phyloP scores from a whole-genome alignment of 1,140 invertebrate species.

The Drosophila sproati region DNA sequence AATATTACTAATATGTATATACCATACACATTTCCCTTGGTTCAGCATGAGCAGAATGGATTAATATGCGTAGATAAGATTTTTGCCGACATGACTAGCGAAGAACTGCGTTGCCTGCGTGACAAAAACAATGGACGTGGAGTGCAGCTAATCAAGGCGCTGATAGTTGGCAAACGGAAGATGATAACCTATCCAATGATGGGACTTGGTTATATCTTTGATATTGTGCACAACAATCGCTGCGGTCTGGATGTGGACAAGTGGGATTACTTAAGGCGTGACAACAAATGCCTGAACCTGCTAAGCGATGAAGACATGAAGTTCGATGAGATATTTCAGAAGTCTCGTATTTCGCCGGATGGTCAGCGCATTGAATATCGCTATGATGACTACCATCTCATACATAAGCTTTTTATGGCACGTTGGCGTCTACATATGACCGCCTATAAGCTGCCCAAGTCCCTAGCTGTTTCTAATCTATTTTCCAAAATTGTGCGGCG shows the following conservation, averaged over 20 bases:
- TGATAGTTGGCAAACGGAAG: conserved; percentile 62
- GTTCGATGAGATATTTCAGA: conserved; percentile 62
- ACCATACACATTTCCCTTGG: background rate
- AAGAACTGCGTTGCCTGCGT: conserved; percentile 50
- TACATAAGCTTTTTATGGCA: conserved; percentile 64
- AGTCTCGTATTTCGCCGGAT: conserved; percentile 60
- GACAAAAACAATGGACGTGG: conserved; percentile 64
- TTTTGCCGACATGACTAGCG: conserved; percentile 37
- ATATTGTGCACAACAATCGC: conserved; percentile 87
- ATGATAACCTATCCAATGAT: conserved; percentile 59
- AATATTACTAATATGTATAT: background rate
- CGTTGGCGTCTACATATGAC: conserved; percentile 53
- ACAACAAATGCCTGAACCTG: conserved; percentile 81
- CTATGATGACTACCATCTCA: conserved; percentile 67
- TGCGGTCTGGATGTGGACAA: conserved; percentile 90
- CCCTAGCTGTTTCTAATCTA: conserved; percentile 35
- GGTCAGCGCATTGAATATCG: conserved; percentile 76
- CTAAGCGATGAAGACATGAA: conserved; percentile 56
- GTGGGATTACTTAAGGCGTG: conserved; percentile 89
- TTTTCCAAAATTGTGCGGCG: conserved; percentile 36
- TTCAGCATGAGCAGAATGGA: conserved; percentile 64
- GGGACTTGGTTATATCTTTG: conserved; percentile 58
- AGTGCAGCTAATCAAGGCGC: conserved; percentile 67
- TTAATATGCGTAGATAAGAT: conserved; percentile 68
- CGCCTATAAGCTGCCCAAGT: conserved; percentile 52